Evolutionary conservation across 2,113 vertebrate species (phyloP), one percentile per base, ranked within the genome.

Genomic region (Tragulus kanchil): DNA sequence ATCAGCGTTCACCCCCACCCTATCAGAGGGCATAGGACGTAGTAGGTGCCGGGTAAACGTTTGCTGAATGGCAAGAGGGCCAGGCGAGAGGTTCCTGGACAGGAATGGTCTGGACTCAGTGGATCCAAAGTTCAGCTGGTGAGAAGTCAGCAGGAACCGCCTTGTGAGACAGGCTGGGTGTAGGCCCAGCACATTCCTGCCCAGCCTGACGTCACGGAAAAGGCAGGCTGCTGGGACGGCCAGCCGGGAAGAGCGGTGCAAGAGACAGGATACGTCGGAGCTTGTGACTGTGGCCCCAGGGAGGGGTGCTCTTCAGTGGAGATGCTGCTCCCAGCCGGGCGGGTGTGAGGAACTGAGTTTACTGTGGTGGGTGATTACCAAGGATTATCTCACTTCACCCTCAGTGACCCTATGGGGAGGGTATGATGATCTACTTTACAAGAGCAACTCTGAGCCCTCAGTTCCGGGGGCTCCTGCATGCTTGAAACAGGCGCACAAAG

Each of bases 41-140:
- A 58, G 71, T 4, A 69, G 82, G 81, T 31, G 59, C 10, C 79
- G 31, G 17, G 56, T 50, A 62, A 93, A 88, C 54, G 36, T 65
- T 9, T 92, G 75, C 36, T 50, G 83, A 86, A 19, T 23, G 45
- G 26, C 88, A 92, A 52, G 31, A 85, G 16, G 21, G 45, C 42
- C 28, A 12, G 50, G 62, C 31, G 45, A 85, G 85, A 58, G 14
- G 62, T 56, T 52, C 26, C 56, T 8, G 31, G 56, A 59, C 10
- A 6, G 78, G 45, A 62, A 84, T 2, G n/a, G 31, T 52, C 58
- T 48, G 79, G 62, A 67, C 62, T 69, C 52, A 6, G 69, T 2
- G 8, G 64, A 86, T 69, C 59, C 83, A 75, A 97, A 96, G 93
- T 82, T 75, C 85, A 48, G 71, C 85, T 26, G 14, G 54, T 17